Percentiles rank a stretch among this genome's conserved stretches.
These are phyloP conservation scores for Riparia riparia DNA, from an alignment of 2,113 vertebrate species.

Conservation along the genomic window DNA sequence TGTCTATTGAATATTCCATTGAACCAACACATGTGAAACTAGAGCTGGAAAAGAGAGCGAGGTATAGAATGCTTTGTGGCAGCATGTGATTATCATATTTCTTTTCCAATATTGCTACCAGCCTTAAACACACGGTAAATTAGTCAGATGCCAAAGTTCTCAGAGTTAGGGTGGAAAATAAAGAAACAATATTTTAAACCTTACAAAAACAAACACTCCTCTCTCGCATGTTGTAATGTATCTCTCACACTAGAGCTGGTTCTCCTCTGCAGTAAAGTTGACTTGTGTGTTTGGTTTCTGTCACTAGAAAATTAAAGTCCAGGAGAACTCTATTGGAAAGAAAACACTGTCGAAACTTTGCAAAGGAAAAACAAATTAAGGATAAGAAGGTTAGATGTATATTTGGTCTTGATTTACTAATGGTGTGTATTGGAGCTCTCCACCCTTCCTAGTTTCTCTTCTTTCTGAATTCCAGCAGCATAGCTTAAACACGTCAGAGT, in stretches of 20 bases:
- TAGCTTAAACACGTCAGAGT: neutral
- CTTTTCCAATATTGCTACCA: slow-evolving; percentile 83
- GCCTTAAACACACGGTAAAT: slow-evolving; percentile 78
- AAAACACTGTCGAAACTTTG: slow-evolving; percentile 29
- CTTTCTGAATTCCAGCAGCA: neutral
- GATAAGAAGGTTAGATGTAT: slow-evolving; percentile 24
- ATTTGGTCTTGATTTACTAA: slow-evolving; percentile 24
- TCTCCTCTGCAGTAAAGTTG: slow-evolving; percentile 13
- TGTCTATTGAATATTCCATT: slow-evolving; percentile 94
- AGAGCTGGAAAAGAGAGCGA: slow-evolving; percentile 89
- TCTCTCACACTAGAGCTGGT: neutral
- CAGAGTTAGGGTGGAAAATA: slow-evolving; percentile 71
- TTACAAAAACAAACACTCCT: slow-evolving; percentile 76
- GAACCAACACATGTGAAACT: slow-evolving; percentile 93
- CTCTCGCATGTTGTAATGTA: slow-evolving; percentile 56
- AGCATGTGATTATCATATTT: slow-evolving; percentile 91
- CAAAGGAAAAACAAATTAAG: slow-evolving; percentile 53
- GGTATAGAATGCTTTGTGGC: slow-evolving; percentile 88
- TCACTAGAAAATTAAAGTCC: slow-evolving; percentile 65
- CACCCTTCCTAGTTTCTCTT: slow-evolving; percentile 13
- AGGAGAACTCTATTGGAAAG: slow-evolving; percentile 40
- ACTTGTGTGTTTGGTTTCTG: slow-evolving; percentile 58
- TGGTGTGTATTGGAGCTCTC: slow-evolving; percentile 4
- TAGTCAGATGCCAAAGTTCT: slow-evolving; percentile 80
- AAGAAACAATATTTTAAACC: slow-evolving; percentile 76